Percentiles rank a stretch among this genome's conserved stretches.
phyloP scores from a whole-genome alignment of 2,797 vertebrate genomes.

The Pangasius larnaudii region DNA sequence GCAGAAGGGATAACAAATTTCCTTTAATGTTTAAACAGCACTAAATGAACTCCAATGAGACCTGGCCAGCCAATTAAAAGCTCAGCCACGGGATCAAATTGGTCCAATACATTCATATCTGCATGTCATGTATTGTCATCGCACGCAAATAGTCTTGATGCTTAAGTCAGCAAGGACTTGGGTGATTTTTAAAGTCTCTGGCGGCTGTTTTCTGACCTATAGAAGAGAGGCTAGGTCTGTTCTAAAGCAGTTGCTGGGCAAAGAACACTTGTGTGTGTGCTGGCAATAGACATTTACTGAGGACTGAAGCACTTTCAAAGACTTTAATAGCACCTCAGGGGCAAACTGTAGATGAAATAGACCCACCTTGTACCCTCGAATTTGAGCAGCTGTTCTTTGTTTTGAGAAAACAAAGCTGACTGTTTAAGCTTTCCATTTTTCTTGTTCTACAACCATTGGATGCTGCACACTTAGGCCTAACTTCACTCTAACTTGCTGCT shows the following conservation, averaged over 20 bases:
- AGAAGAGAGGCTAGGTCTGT: neutral
- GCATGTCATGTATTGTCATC: neutral
- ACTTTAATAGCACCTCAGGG: slow-evolving; percentile 10
- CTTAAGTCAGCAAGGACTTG: neutral
- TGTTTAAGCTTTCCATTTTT: neutral
- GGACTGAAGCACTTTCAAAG: slow-evolving; percentile 1
- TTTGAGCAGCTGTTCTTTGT: neutral
- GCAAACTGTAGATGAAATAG: neutral
- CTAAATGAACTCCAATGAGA: neutral
- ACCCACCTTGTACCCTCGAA: neutral
- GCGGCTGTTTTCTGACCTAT: neutral
- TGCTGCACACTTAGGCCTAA: neutral
- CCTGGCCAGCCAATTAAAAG: neutral
- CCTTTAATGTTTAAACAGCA: neutral
- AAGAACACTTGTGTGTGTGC: neutral
- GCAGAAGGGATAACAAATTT: neutral
- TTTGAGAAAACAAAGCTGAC: neutral
- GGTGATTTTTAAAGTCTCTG: neutral
- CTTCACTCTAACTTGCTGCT: neutral
- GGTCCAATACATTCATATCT: neutral
- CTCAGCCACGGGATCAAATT: neutral
- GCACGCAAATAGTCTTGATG: neutral
- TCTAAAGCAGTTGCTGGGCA: slow-evolving; percentile 20
- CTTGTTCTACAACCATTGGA: neutral
- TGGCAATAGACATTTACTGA: neutral